These are phyloP conservation scores for Brotula barbata DNA, from an alignment of 2,797 vertebrate species.

Conservation along the genomic window DNA sequence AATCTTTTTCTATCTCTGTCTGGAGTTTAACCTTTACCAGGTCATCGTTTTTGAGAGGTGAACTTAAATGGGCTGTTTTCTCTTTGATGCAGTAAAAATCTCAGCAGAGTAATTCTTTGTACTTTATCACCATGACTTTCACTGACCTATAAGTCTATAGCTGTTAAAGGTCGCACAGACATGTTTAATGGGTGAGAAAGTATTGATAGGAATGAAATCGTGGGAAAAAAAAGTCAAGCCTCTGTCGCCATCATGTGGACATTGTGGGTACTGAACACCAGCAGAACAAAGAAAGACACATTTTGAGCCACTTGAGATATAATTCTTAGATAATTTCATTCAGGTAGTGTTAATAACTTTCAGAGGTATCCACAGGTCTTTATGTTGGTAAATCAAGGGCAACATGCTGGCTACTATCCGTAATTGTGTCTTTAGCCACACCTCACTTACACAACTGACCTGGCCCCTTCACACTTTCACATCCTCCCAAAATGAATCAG, in stretches of 20 bases:
- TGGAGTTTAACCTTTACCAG: constrained; percentile 37
- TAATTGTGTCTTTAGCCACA: too few species aligned
- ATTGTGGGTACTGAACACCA: constrained; percentile 1
- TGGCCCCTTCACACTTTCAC: too few species aligned
- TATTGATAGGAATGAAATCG: constrained; percentile 1
- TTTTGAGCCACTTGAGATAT: too few species aligned
- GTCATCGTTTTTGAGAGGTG: constrained; percentile 11
- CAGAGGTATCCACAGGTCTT: too few species aligned
- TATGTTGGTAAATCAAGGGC: too few species aligned
- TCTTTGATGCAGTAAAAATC: constrained; percentile 3
- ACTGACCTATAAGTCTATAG: constrained; percentile 35
- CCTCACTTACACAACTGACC: too few species aligned
- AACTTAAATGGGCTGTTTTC: constrained; percentile 9
- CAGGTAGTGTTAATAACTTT: too few species aligned
- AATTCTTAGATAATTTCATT: too few species aligned
- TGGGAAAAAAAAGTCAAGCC: background rate
- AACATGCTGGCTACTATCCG: too few species aligned
- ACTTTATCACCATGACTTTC: constrained; percentile 30
- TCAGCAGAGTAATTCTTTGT: constrained; percentile 17
- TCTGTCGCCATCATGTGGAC: constrained; percentile 55
- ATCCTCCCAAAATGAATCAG: too few species aligned
- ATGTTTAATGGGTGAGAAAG: constrained; percentile 43
- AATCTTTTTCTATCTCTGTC: constrained; percentile 1
- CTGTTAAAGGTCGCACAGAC: constrained; percentile 41
- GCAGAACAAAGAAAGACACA: too few species aligned